Evolutionary conservation across 1,140 invertebrate genomes (phyloP).

Genomic region (Caerostris darwini): DNA sequence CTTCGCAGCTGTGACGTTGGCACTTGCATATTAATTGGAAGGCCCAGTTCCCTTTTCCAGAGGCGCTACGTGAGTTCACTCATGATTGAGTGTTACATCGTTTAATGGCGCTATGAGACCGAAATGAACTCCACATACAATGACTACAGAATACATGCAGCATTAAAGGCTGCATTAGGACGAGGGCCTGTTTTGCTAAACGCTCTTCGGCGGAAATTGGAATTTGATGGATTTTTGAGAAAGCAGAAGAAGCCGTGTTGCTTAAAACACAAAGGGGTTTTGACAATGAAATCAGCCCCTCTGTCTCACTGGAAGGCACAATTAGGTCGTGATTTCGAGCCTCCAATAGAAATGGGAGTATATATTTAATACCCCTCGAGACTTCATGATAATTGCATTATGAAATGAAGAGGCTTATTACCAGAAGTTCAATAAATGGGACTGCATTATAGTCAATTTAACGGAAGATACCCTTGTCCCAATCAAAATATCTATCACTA

Average conservation of each 20-base stretch:
- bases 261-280: background rate
- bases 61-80: slow-evolving; percentile 24
- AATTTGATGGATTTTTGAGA: slow-evolving; percentile 32
- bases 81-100: background rate
- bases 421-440: background rate
- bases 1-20: slow-evolving; percentile 26
- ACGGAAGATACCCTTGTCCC: no score
- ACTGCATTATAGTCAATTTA: background rate
- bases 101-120: slow-evolving; percentile 38
- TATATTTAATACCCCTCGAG: background rate
- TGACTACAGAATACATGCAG: no score
- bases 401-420: slow-evolving; percentile 11
- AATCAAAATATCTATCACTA: no score
- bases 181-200: background rate
- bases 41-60: background rate
- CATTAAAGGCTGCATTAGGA: background rate
- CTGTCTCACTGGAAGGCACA: no score
- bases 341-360: no score
- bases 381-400: slow-evolving; percentile 19
- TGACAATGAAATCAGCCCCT: background rate
- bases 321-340: background rate
- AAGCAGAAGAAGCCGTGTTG: background rate
- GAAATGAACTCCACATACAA: slow-evolving; percentile 18
- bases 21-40: slow-evolving; percentile 47
- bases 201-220: background rate